Base-by-base conservation (phyloP, 2,888 invertebrate genomes). In the Acrocyrtus sp. region DNA sequence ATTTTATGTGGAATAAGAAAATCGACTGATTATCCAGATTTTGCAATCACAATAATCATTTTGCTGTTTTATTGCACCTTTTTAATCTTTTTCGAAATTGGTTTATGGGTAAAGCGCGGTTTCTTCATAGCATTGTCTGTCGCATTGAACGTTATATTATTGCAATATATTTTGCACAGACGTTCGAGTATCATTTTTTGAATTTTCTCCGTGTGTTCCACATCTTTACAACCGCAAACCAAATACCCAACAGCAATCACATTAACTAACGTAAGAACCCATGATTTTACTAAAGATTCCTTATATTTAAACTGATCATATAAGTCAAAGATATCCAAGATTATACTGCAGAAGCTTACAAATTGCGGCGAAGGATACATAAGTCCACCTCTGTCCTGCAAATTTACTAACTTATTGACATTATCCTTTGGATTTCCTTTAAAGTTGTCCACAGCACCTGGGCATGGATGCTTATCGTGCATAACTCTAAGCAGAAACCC, bases 351-450 rank as follows among this genome's bases (percentile, higher is more conserved):
- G 15, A 65, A 57, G 12, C 39, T 19, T 4, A 65, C 56, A 57
- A 72, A 63, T 5, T 10, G 8, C 3, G 29, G 12, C 3, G 29
- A 19, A 17, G 72, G 72, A 57, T 72, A 72, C 26, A 41, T 10
- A 10, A 72, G 29, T 5, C 72, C 72, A 21, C 72, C 72, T 12
- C 63, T 22, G 34, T 72, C 72, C 26, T 72, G 72, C 22, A 63
- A 43, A 6, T 4, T 1, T 15, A 72, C 57, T 10, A 72, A 39
- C 17, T 15, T 39, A 19, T 45, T 47, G 1, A 22, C 27, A 3
- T 54, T 15, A 5, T 47, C 34, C 6, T 26, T 15, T 4, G 10
- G 45, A 19, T 17, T n/a, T 17, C 41, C 57, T 17, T 4, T 17
- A 6, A 68, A 24, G n/a, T 39, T 17, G 3, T 21, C 17, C 4